These are phyloP conservation scores for Saimiri boliviensis DNA, from an alignment of 2,113 vertebrate genomes.

Conservation along the genomic window DNA sequence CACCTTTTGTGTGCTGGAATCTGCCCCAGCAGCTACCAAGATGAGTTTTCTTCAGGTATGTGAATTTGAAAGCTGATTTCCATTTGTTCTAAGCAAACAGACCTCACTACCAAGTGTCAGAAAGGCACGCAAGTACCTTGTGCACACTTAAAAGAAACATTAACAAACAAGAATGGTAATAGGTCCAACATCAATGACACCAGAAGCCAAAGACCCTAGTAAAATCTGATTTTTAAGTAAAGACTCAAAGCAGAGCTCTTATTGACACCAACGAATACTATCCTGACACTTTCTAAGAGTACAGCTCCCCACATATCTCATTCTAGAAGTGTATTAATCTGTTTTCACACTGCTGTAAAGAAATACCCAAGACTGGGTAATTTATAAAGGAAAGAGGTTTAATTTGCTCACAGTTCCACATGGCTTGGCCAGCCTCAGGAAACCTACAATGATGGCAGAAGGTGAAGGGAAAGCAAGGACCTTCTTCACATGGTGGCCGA, in stretches of 20 bases:
- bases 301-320: not conserved
- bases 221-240: conserved; percentile 55
- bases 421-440: no score
- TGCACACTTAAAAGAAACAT: conserved; percentile 58
- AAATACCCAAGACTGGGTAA: no score
- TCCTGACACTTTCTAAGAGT: not conserved
- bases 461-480: no score
- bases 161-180: conserved; percentile 49
- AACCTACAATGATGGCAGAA: no score
- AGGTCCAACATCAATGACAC: conserved; percentile 11
- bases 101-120: not conserved
- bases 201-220: conserved; percentile 38
- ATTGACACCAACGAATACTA: not conserved
- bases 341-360: no score
- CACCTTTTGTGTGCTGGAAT: not conserved
- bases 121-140: not conserved
- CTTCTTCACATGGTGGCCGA: no score
- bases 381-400: no score
- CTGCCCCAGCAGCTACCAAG: conserved; percentile 34
- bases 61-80: conserved; percentile 65
- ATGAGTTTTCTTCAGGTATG: conserved; percentile 4
- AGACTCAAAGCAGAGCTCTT: conserved; percentile 6
- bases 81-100: conserved; percentile 65
- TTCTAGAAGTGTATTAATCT: not conserved
- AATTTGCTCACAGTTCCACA: no score